Conservation (phyloP, 2,888 invertebrate genomes). For the Nebria salina region DNA sequence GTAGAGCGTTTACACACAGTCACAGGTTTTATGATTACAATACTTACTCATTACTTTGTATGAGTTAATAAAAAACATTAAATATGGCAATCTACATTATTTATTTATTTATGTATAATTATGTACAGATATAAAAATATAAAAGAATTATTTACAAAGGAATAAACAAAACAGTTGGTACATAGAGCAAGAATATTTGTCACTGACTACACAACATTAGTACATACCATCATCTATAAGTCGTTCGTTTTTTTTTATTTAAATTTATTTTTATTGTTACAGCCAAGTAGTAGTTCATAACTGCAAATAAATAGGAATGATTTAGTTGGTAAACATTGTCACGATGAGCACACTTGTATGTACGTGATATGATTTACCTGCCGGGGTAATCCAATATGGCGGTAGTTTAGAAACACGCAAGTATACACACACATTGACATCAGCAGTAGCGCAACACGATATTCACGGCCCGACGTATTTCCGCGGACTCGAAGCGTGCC, state of each 20-base stretch:
- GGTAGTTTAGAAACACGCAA: conserved; percentile 4
- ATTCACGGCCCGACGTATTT: conserved; percentile 58
- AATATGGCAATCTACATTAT: conserved; percentile 36
- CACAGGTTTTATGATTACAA: too few species aligned
- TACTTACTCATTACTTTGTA: too few species aligned
- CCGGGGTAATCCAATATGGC: conserved; percentile 10
- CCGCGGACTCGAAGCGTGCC: conserved; percentile 55
- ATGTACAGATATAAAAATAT: conserved; percentile 47
- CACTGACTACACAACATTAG: conserved; percentile 40
- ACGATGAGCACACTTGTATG: neutral
- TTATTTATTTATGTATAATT: conserved; percentile 39
- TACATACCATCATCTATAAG: conserved; percentile 35
- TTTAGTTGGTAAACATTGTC: conserved; percentile 4
- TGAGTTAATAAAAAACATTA: neutral
- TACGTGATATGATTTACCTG: conserved; percentile 14
- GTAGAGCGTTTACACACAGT: too few species aligned
- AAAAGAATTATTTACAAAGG: conserved; percentile 44
- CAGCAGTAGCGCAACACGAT: neutral
- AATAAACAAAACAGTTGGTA: conserved; percentile 46
- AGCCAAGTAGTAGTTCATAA: conserved; percentile 29
- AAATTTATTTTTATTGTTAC: conserved; percentile 19
- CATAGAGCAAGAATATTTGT: conserved; percentile 33
- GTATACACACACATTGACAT: conserved; percentile 24
- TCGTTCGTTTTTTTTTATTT: conserved; percentile 20
- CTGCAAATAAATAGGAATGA: conserved; percentile 9